These are phyloP conservation scores for Nephrotoma guestfalica DNA, from an alignment of 2,888 invertebrate species.

Conservation along the genomic window DNA sequence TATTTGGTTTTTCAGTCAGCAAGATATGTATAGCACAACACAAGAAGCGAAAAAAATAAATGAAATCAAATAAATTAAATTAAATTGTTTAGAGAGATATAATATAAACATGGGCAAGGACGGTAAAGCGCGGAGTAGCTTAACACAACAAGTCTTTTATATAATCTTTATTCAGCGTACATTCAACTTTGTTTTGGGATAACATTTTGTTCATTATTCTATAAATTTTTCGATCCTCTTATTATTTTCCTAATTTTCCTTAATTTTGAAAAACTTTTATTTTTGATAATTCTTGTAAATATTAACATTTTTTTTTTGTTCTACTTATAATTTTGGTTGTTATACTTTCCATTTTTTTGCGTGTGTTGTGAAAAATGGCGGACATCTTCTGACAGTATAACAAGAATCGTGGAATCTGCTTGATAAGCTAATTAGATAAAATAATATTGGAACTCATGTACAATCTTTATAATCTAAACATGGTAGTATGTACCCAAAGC, in stretches of 20 bases:
- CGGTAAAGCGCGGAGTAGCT: too few species aligned
- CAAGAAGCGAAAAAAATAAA: too few species aligned
- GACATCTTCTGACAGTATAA: too few species aligned
- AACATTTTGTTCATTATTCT: neutral
- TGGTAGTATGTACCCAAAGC: too few species aligned
- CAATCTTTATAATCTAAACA: too few species aligned
- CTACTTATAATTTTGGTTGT: neutral
- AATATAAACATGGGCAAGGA: too few species aligned
- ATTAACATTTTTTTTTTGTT: neutral
- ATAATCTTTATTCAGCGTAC: neutral
- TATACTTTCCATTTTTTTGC: neutral
- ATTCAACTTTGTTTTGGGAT: neutral
- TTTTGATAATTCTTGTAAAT: neutral
- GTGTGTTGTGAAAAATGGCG: too few species aligned
- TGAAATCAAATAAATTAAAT: neutral
- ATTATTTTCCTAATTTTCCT: neutral
- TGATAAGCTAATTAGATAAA: too few species aligned
- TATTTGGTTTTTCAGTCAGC: neutral
- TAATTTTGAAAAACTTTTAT: neutral
- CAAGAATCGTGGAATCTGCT: too few species aligned
- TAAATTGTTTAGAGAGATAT: neutral
- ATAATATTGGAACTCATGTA: too few species aligned
- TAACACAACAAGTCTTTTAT: too few species aligned
- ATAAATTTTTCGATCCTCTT: neutral
- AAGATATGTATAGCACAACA: neutral